Evolutionary conservation across 2,113 vertebrate species (phyloP).

Genomic region (Pachyramphus minor): DNA sequence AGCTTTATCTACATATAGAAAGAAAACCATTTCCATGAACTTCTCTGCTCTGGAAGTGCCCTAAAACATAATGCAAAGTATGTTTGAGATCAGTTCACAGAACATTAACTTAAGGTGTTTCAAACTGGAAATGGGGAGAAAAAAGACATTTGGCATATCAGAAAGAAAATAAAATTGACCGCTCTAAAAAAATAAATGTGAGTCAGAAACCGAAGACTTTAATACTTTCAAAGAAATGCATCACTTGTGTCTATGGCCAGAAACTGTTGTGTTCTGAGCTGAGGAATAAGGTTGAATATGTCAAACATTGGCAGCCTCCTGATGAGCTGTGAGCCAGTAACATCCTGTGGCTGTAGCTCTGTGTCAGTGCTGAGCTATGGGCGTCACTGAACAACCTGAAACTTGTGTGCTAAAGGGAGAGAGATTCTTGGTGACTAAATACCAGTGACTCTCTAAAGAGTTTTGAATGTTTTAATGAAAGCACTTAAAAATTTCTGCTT

Average conservation of each 20-base stretch:
- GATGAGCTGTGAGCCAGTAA: not conserved
- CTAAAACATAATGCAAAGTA: not conserved
- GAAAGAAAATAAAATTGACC: not conserved
- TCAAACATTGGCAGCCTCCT: fast-evolving
- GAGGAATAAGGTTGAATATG: not conserved
- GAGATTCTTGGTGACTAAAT: not conserved
- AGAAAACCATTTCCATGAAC: not conserved
- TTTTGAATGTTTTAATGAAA: not conserved
- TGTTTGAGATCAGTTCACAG: not conserved
- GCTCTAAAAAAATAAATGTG: not conserved
- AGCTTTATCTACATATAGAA: not conserved
- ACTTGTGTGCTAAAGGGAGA: not conserved
- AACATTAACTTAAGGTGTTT: not conserved
- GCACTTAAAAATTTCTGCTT: not conserved
- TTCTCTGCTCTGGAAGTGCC: not conserved
- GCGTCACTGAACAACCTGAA: fast-evolving
- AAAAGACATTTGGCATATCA: not conserved
- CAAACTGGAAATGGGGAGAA: not conserved
- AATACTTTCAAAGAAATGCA: not conserved
- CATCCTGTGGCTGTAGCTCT: not conserved
- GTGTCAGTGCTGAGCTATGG: not conserved
- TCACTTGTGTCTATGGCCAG: not conserved
- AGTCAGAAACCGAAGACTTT: not conserved
- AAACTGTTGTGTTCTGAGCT: not conserved
- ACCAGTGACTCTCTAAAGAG: not conserved